Evolutionary conservation across 2,888 invertebrate species (phyloP), one percentile per base, ranked within the genome.

Genomic region (Cartodere bifasciata): DNA sequence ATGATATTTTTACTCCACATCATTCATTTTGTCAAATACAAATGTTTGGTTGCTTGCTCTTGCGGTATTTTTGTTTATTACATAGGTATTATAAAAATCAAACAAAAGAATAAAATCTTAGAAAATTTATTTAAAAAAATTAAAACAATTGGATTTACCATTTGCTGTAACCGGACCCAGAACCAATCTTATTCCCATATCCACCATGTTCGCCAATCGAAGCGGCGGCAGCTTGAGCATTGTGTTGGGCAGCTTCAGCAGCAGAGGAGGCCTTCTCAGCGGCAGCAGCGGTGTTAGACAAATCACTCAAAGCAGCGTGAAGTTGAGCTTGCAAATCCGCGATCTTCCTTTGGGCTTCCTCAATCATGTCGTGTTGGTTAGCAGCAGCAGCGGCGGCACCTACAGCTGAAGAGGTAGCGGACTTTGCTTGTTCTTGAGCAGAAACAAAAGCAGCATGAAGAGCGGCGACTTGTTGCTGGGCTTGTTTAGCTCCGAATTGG

Each of bases 321-420:
- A 79, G 62, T 44, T 78, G 76, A n/a, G 75, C 71, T 32, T 72
- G 69, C 9, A 75, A 59, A 2, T 73, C 63, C 38, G 69, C 65
- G n/a, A 75, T 58, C 11, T 75, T 57, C 40, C 73, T 72, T 33
- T 77, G 67, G 0, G 80, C 77, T 11, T 75, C 73, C 3, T 75
- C 72, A 2, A 78, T 70, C 78, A 78, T 78, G 22, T 72, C 70
- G 4, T 75, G 77, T 45, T 80, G 80, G 0, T 77, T 74, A 0
- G 77, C 78, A 1, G 75, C 56, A 49, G 79, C 77, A 22, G 74
- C 74, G 0, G 74, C 70, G 0, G 79, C 72, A 42, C 75, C 77
- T 0, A 69, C 67, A 0, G 78, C 71, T 1, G 78, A 72, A 38
- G 75, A 73, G 36, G 71, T 68, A 1, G 79, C 75, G 46, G 77